Conservation (phyloP, 2,888 invertebrate species). For the Chymomyza caudatula region DNA sequence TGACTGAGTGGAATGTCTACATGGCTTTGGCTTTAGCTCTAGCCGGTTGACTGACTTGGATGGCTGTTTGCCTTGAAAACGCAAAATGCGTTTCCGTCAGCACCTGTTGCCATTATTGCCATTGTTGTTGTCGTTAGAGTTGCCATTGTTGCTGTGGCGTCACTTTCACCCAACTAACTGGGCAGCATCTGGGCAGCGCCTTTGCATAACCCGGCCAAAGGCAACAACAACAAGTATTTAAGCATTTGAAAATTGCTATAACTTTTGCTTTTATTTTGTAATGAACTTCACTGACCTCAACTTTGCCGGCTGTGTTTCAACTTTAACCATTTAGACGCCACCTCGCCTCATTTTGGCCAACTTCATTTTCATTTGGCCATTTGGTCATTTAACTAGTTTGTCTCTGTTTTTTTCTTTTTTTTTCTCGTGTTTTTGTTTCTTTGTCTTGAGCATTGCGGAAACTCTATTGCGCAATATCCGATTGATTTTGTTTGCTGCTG, state of each 20-base stretch:
- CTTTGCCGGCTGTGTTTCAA: neutral
- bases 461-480: conserved; percentile 60
- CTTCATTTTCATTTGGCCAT: neutral
- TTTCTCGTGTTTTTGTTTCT: neutral
- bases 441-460: conserved; percentile 44
- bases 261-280: conserved; percentile 21
- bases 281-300: conserved; percentile 50
- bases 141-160: conserved; percentile 41
- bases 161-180: conserved; percentile 44
- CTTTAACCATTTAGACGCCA: neutral
- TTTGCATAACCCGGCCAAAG: conserved; percentile 46
- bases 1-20: conserved; percentile 13
- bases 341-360: neutral
- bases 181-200: conserved; percentile 1
- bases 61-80: conserved; percentile 49
- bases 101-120: neutral
- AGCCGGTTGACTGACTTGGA: conserved; percentile 17
- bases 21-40: conserved; percentile 11
- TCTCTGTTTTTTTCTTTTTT: neutral
- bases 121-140: neutral
- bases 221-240: neutral
- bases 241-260: neutral
- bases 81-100: conserved; percentile 48
- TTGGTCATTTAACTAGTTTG: neutral
- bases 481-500: conserved; percentile 38